phyloP scores from a whole-genome alignment of 2,113 vertebrate genomes.

The Aleadryas rufinucha region DNA sequence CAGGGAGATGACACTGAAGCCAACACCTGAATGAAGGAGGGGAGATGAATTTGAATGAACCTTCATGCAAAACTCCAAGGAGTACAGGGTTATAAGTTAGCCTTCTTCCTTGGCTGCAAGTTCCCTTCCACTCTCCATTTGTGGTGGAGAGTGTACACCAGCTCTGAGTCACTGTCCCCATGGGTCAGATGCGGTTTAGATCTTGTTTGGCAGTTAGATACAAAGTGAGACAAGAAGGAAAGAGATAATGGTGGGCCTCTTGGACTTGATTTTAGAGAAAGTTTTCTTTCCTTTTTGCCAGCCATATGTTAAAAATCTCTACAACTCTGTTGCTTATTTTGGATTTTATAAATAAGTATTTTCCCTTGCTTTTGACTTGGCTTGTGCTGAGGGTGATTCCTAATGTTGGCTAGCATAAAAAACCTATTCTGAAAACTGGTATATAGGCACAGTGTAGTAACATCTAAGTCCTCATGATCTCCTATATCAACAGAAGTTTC shows the following conservation, averaged over 20 bases:
- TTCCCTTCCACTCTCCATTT: not conserved
- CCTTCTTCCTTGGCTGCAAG: not conserved
- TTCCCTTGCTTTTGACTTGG: not conserved
- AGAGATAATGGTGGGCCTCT: not conserved
- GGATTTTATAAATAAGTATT: not conserved
- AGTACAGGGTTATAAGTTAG: not conserved
- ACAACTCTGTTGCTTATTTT: not conserved
- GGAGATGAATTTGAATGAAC: not conserved
- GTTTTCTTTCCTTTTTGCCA: not conserved
- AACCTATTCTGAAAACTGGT: not conserved
- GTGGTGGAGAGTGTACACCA: not conserved
- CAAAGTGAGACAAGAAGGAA: not conserved
- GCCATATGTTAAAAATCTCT: not conserved
- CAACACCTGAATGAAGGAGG: not conserved
- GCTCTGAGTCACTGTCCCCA: not conserved
- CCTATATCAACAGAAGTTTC: not conserved
- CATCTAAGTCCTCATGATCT: not conserved
- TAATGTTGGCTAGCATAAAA: not conserved
- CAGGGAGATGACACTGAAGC: not conserved
- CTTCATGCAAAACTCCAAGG: not conserved
- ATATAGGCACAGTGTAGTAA: not conserved
- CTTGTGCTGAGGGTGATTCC: not conserved
- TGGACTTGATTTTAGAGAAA: not conserved
- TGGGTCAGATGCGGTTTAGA: not conserved
- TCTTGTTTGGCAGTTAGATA: not conserved